A percentile compares a stretch with the other conserved stretches of the same genome.
These are phyloP conservation scores for Hephaestus fuliginosus DNA, from an alignment of 2,797 vertebrate species.

Conservation along the genomic window DNA sequence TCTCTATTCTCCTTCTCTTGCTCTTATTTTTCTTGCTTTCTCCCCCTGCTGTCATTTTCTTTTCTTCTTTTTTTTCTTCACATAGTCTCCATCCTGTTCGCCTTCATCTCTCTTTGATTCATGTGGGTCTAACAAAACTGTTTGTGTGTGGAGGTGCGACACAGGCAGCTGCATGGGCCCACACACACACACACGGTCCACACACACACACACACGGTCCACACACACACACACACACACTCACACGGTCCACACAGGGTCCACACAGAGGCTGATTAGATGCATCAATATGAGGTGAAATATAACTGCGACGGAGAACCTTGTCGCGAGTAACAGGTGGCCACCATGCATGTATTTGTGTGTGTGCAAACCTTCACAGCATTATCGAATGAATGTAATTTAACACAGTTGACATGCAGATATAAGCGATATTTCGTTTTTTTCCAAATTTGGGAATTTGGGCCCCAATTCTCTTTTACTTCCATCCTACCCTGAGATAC, in stretches of 20 bases:
- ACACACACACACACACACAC: not conserved
- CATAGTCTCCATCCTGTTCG: not conserved
- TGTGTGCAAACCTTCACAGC: not conserved
- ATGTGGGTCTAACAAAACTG: not conserved
- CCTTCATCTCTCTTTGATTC: not conserved
- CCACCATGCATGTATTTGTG: not conserved
- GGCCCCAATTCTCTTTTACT: too few relatives aligned
- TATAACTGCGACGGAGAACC: not conserved
- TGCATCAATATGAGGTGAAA: not conserved
- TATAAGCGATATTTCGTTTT: not conserved
- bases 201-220: too few relatives aligned
- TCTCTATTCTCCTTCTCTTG: not conserved
- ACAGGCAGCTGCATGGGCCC: not conserved
- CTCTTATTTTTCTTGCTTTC: not conserved
- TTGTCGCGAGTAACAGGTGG: not conserved
- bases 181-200: not conserved
- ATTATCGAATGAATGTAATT: not conserved
- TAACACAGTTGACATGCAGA: slow-evolving; percentile 1
- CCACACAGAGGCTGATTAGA: not conserved
- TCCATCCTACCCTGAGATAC: not conserved
- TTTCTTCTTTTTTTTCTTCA: not conserved
- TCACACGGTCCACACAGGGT: not conserved
- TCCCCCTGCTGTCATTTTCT: not conserved
- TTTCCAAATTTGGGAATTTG: not conserved
- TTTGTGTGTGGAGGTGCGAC: not conserved